phyloP scores from a whole-genome alignment of 2,113 vertebrate genomes.

The Chunga burmeisteri region DNA sequence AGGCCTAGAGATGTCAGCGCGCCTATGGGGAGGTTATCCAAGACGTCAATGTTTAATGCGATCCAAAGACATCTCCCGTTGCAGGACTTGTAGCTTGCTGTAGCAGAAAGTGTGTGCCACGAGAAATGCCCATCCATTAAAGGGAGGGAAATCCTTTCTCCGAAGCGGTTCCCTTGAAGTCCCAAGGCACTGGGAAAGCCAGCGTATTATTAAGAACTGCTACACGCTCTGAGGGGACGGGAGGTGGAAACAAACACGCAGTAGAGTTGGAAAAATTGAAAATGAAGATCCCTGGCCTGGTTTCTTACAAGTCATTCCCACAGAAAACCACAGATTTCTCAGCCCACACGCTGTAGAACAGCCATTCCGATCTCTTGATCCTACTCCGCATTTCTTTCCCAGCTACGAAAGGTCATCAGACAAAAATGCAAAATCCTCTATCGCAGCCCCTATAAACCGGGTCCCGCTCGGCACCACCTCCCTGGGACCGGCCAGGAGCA shows the following conservation, averaged over 20 bases:
- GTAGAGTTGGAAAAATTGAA: background rate
- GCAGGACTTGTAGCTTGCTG: background rate
- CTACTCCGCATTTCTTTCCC: background rate
- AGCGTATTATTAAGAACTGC: background rate
- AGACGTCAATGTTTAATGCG: constrained; percentile 32
- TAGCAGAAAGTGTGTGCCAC: background rate
- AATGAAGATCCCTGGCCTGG: constrained; percentile 2
- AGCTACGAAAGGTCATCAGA: background rate
- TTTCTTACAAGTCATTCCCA: constrained; percentile 41
- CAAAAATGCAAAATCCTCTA: background rate
- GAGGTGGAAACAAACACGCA: background rate
- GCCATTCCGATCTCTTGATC: background rate
- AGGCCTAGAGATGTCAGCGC: background rate
- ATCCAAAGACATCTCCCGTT: constrained; percentile 43
- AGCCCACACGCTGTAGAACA: background rate
- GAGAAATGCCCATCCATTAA: background rate
- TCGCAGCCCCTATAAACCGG: rapidly evolving
- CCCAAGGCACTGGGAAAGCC: background rate
- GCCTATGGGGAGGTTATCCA: background rate
- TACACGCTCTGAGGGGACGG: background rate
- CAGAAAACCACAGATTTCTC: constrained; percentile 10
- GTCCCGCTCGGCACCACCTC: background rate
- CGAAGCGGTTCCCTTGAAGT: background rate
- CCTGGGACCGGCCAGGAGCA: rapidly evolving
- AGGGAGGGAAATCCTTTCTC: background rate